Base-by-base conservation (phyloP, 2,888 invertebrate genomes). In the Timema podura region DNA sequence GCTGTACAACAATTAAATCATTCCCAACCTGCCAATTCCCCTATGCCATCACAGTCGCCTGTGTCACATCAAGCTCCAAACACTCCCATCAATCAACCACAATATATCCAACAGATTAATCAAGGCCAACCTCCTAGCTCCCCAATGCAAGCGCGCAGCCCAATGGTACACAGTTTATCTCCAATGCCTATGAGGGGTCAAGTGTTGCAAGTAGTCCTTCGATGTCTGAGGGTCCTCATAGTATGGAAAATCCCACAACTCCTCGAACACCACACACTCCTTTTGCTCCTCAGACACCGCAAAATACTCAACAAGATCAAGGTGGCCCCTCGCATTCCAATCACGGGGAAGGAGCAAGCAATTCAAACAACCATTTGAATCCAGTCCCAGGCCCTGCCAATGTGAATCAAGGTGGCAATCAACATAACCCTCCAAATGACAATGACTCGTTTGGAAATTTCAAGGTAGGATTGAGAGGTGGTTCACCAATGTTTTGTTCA, bases 361-460 rank as follows among this genome's bases (percentile, higher is more conserved):
- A 85, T 74, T 81, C 83, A 0, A 83, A 84, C 73, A 85, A 85
- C 77, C 85, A 86, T 9, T 80, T 82, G 64, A 87, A 86, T 78
- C 84, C 85, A 0, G 83, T 88, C 66, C 88, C 89, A 0, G 77
- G 85, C n/a, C 86, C 87, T 1, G 83, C 86, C 30, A 30, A 30
- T 30, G 3, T 30, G 30, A 30, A 30, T 30, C 30, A 30, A 13
- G 85, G 85, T 5, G 85, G 85, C 10, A 85, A 85, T 75, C 82
- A 83, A 0, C 83, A 84, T 73, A 85, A 85, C 77, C 85, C 86
- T 9, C 86, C 61, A 61, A 30, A 30, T 44, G 65, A 76, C 45
- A 87, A 87, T 76, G 84, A 84, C 0, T 82, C 87, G 64, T 86
- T 82, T 77, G 85, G 85, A 0, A 89, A 87, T 78, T 83, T 85